Conservation (phyloP, 2,113 vertebrate genomes). For the Zeus faber region DNA sequence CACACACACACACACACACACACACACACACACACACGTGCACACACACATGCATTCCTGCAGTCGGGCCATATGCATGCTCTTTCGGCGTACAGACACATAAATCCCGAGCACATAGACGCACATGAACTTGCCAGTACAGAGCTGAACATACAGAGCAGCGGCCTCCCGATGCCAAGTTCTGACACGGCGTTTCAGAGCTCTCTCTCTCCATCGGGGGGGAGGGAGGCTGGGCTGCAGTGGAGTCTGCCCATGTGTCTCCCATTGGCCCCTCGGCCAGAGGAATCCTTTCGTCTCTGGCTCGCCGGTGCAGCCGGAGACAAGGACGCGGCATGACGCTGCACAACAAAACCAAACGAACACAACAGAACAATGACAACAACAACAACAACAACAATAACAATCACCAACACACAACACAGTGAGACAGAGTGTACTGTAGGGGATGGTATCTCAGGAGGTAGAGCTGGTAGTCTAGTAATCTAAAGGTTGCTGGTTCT, state of each 20-base stretch:
- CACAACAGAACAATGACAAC: not conserved
- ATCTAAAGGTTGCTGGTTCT: no score
- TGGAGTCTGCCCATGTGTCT: slow-evolving; percentile 70
- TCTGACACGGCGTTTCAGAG: slow-evolving; percentile 34
- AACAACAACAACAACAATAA: not conserved
- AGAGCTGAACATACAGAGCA: slow-evolving; percentile 34
- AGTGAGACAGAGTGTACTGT: not conserved
- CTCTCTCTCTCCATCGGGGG: slow-evolving; percentile 40
- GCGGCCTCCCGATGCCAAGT: slow-evolving; percentile 50
- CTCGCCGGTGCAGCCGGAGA: slow-evolving; percentile 21
- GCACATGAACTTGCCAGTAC: slow-evolving; percentile 11
- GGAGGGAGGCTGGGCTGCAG: no score
- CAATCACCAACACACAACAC: not conserved
- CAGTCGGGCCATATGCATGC: not conserved
- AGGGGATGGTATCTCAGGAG: no score
- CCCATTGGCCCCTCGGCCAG: slow-evolving; percentile 61
- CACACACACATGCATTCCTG: slow-evolving; percentile 4
- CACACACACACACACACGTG: slow-evolving; percentile 16
- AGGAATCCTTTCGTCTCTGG: slow-evolving; percentile 59
- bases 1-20: slow-evolving; percentile 2
- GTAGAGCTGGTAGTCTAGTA: no score
- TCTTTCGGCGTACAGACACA: slow-evolving; percentile 13
- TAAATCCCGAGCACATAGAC: slow-evolving; percentile 16
- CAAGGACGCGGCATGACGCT: not conserved
- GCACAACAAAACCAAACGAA: slow-evolving; percentile 13